These are phyloP conservation scores for Drosophila planitibia DNA, from an alignment of 2,888 invertebrate species.

Conservation along the genomic window DNA sequence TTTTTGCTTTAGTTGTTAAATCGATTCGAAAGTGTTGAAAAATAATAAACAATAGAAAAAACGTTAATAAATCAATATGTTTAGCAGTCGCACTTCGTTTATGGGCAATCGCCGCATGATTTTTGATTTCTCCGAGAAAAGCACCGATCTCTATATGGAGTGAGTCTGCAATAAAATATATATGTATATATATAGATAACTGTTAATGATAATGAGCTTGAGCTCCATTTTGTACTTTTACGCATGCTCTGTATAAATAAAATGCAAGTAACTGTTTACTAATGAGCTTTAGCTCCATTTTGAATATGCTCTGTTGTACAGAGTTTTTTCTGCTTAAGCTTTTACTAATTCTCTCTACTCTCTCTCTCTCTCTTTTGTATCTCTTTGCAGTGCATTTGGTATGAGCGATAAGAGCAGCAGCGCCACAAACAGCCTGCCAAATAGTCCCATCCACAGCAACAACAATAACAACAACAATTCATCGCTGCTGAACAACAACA, in stretches of 20 bases:
- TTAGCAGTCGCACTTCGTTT: slow-evolving; percentile 79
- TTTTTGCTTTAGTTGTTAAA: slow-evolving; percentile 59
- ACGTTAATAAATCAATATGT: slow-evolving; percentile 64
- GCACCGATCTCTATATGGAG: slow-evolving; percentile 82
- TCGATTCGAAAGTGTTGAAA: slow-evolving; percentile 61
- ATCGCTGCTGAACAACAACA: slow-evolving; percentile 74
- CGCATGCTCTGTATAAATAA: background rate
- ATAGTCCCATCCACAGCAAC: slow-evolving; percentile 84
- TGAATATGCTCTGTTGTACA: background rate
- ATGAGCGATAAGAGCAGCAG: slow-evolving; percentile 85
- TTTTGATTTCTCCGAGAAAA: slow-evolving; percentile 84
- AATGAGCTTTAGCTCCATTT: background rate
- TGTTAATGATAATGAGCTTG: slow-evolving; percentile 1
- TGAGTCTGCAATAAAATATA: slow-evolving; percentile 67
- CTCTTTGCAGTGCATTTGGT: slow-evolving; percentile 83
- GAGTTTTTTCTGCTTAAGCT: background rate
- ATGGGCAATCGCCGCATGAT: slow-evolving; percentile 84
- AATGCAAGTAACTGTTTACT: background rate
- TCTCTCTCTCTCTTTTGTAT: slow-evolving; percentile 6
- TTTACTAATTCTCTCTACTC: slow-evolving; percentile 8
- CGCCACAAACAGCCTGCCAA: slow-evolving; percentile 84
- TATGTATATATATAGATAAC: background rate
- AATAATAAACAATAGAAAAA: slow-evolving; percentile 10
- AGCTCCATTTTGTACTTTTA: background rate
- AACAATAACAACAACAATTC: slow-evolving; percentile 71